phyloP scores from a whole-genome alignment of 1,140 invertebrate species.

The Pseudomyrmex concolor region DNA sequence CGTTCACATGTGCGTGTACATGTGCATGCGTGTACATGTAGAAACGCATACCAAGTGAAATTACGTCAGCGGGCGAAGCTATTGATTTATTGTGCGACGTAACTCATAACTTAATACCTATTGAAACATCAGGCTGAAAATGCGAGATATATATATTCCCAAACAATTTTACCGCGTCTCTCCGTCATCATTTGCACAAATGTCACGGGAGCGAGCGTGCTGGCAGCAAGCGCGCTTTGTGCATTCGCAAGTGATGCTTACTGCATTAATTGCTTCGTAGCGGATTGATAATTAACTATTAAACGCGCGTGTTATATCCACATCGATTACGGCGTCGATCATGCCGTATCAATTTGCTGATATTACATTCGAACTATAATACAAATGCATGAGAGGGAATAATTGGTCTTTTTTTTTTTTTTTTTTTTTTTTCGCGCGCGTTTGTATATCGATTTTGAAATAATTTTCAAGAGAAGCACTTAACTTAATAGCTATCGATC shows the following conservation, averaged over 20 bases:
- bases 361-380: not conserved
- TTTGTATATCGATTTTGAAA: constrained; percentile 26
- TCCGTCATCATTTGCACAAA: constrained; percentile 16
- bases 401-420: not conserved
- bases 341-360: constrained; percentile 9
- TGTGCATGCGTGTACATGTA: not conserved
- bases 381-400: constrained; percentile 3
- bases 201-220: not conserved
- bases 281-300: constrained; percentile 48
- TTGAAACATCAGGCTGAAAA: constrained; percentile 1
- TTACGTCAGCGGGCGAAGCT: not conserved
- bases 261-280: constrained; percentile 44
- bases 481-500: constrained; percentile 35
- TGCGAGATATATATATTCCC: constrained; percentile 8
- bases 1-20: no score
- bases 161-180: constrained; percentile 11
- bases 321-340: constrained; percentile 9
- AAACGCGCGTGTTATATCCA: constrained; percentile 6
- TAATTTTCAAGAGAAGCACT: constrained; percentile 36
- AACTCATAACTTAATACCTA: constrained; percentile 5
- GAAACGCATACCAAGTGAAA: not conserved
- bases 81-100: not conserved
- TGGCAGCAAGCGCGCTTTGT: constrained; percentile 8
- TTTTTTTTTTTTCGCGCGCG: not conserved
- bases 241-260: constrained; percentile 2